These are phyloP conservation scores for Entelurus aequoreus DNA, from an alignment of 2,113 vertebrate species.

Conservation along the genomic window DNA sequence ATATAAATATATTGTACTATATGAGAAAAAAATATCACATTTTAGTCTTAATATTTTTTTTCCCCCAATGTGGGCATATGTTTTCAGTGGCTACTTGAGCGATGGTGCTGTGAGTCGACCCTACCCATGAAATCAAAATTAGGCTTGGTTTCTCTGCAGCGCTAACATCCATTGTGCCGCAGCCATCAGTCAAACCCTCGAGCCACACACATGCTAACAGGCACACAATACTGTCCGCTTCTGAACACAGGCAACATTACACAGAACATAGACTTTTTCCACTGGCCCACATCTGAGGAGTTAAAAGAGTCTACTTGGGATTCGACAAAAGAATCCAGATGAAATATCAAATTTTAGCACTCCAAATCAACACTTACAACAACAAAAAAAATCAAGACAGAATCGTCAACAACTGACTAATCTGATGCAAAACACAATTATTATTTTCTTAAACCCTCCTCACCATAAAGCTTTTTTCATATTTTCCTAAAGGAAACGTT, in stretches of 20 bases:
- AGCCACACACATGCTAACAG: conserved; percentile 33
- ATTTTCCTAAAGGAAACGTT: conserved; percentile 35
- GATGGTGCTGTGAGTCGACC: not conserved
- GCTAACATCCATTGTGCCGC: not conserved
- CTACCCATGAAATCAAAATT: conserved; percentile 10
- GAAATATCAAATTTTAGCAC: conserved; percentile 20
- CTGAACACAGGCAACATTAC: conserved; percentile 15
- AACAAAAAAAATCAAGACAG: conserved; percentile 21
- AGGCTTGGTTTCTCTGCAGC: conserved; percentile 6
- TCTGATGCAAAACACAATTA: conserved; percentile 30
- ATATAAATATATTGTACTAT: too few relatives aligned
- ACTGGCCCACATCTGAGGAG: not conserved
- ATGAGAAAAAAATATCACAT: not conserved
- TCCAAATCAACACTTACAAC: conserved; percentile 38
- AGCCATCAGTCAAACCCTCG: conserved; percentile 1
- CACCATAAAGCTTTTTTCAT: conserved; percentile 50
- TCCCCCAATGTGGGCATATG: not conserved
- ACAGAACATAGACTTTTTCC: conserved; percentile 4
- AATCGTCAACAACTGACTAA: conserved; percentile 25
- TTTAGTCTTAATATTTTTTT: too few relatives aligned
- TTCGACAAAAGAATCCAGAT: conserved; percentile 23
- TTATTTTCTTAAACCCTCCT: conserved; percentile 5
- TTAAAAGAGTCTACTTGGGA: conserved; percentile 8
- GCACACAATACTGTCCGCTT: conserved; percentile 19
- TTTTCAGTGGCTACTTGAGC: not conserved